These are phyloP conservation scores for Coronaproctus castanopsis DNA, from an alignment of 2,888 invertebrate species.

Conservation along the genomic window DNA sequence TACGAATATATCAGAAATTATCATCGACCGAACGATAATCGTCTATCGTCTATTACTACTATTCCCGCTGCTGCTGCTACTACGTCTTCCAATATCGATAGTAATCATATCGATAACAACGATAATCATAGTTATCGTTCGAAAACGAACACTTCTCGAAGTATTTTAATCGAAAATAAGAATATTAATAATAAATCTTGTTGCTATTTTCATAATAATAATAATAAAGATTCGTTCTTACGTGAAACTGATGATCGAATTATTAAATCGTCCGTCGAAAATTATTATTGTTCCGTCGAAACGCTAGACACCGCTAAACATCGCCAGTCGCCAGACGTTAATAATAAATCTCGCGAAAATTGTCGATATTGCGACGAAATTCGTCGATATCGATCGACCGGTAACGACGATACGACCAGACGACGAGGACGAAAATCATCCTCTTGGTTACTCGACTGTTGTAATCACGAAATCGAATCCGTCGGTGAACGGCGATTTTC, in stretches of 20 bases:
- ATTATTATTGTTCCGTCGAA: neutral
- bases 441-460: neutral
- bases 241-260: too few relatives aligned
- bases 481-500: neutral
- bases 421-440: constrained; percentile 4
- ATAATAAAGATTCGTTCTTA: too few relatives aligned
- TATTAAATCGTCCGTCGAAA: too few relatives aligned
- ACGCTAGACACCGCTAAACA: neutral
- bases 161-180: too few relatives aligned
- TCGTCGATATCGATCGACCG: neutral
- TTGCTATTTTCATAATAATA: too few relatives aligned
- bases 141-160: too few relatives aligned
- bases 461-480: constrained; percentile 4
- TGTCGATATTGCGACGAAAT: neutral
- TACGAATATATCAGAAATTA: constrained; percentile 58
- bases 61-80: neutral
- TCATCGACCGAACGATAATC: constrained; percentile 16
- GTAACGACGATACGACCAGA: neutral
- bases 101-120: neutral
- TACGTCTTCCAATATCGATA: neutral
- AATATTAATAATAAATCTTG: too few relatives aligned
- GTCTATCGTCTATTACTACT: neutral
- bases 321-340: too few relatives aligned
- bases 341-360: too few relatives aligned
- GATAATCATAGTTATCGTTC: neutral